These are phyloP conservation scores for Oxygymnocypris stewartii DNA, from an alignment of 2,113 vertebrate species.

Conservation along the genomic window DNA sequence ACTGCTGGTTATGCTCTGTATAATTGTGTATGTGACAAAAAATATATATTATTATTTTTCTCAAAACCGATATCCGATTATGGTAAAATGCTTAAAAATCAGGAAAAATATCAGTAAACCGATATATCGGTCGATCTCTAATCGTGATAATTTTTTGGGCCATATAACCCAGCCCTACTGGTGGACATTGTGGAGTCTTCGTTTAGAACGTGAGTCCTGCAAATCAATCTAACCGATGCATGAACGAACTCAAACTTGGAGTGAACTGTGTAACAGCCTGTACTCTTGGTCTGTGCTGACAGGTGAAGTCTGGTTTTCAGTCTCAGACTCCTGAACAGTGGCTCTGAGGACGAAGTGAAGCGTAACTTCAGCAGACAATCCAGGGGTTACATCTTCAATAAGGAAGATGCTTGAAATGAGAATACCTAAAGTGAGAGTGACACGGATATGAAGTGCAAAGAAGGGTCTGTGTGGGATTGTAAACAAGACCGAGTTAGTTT, in stretches of 20 bases:
- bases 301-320: constrained; percentile 18
- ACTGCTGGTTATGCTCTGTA: no score
- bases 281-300: background rate
- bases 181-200: no score
- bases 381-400: background rate
- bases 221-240: background rate
- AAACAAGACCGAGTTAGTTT: background rate
- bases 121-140: no score
- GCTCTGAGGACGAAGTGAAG: background rate
- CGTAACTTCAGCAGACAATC: constrained; percentile 1
- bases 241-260: background rate
- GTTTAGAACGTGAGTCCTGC: background rate
- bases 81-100: no score
- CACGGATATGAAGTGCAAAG: background rate
- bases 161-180: no score
- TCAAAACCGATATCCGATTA: no score
- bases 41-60: no score
- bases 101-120: no score
- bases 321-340: background rate
- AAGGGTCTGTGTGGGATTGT: background rate
- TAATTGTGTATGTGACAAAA: no score
- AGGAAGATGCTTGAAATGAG: background rate
- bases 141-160: no score
- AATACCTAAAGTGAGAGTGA: background rate
- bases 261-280: background rate